Evolutionary conservation across 2,888 invertebrate genomes (phyloP), one percentile per base, ranked within the genome.

Genomic region (Dendrolimus pini): DNA sequence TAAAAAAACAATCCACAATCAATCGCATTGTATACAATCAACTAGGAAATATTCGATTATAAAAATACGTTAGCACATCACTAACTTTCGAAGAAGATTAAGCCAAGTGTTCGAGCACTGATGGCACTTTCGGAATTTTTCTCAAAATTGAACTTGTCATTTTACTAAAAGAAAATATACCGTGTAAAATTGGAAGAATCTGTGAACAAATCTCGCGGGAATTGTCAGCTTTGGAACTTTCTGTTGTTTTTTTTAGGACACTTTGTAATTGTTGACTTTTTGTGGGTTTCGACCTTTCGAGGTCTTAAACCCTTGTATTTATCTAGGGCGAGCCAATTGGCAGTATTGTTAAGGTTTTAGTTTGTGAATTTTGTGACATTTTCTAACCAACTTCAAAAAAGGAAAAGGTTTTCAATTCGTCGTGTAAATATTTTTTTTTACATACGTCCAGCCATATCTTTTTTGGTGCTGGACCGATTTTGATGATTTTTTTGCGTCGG

Each of bases 51-150:
- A 30, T 30, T 30, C 30, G 30, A 30, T 30, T 30, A 30, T 30
- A 30, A 30, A 30, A 30, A 30, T 30, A 30, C 6, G 6, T 30
- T 30, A 47, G 47, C 47, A 47, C 47, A 8, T 47, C 47, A 10
- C 47, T 47, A 47, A 47, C 61, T 58, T 60, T 60, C 58, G 59
- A 61, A 59, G 66, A 61, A 69, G 68, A 72, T 71, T 70, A 62
- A 65, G 65, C 64, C 57, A 62, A 57, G 64, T 63, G 61, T 61
- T 54, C 54, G 62, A 41, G 65, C 59, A 67, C 64, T 68, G 69
- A 68, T 68, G 67, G 47, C 9, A 47, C 47, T 47, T 47, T 47
- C 9, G 47, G 12, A 47, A 61, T 61, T 65, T 65, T 56, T 59
- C 60, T 12, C 47, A 55, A 67, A 64, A 67, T 67, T 65, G 65